Evolutionary conservation across 2,888 invertebrate genomes (phyloP).

Genomic region (Tachina fera): DNA sequence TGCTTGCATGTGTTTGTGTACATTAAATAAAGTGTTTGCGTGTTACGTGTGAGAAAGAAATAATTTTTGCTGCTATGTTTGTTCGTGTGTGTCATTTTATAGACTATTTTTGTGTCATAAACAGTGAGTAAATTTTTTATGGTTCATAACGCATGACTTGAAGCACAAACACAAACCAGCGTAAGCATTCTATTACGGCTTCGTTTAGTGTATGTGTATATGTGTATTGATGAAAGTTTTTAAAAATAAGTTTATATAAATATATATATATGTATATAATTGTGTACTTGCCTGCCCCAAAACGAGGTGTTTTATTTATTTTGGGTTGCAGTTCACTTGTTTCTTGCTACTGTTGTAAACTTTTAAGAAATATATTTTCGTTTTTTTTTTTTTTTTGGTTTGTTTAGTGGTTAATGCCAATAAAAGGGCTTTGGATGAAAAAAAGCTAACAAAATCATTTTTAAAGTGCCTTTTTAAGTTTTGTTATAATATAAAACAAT

Average conservation of each 20-base stretch:
- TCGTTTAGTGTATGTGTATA: background rate
- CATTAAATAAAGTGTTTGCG: background rate
- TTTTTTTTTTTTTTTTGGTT: no score
- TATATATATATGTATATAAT: background rate
- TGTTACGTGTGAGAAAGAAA: background rate
- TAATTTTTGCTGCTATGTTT: background rate
- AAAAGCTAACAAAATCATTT: background rate
- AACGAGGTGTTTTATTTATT: conserved; percentile 30
- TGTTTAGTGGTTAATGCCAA: conserved; percentile 1
- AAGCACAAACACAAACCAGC: background rate
- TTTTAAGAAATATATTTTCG: background rate
- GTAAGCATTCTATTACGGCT: background rate
- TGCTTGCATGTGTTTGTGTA: background rate
- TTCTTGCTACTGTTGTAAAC: background rate
- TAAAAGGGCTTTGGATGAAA: no score
- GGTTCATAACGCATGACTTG: conserved; percentile 64
- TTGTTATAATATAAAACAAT: no score
- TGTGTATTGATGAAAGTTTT: background rate
- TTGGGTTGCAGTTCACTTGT: conserved; percentile 8
- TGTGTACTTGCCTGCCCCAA: background rate
- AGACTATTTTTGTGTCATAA: conserved; percentile 41
- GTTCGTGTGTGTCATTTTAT: background rate
- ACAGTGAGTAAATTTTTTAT: conserved; percentile 67
- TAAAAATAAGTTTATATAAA: background rate
- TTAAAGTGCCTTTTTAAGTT: background rate